Conservation (phyloP, 1,140 invertebrate genomes). For the Euschistus heros region DNA sequence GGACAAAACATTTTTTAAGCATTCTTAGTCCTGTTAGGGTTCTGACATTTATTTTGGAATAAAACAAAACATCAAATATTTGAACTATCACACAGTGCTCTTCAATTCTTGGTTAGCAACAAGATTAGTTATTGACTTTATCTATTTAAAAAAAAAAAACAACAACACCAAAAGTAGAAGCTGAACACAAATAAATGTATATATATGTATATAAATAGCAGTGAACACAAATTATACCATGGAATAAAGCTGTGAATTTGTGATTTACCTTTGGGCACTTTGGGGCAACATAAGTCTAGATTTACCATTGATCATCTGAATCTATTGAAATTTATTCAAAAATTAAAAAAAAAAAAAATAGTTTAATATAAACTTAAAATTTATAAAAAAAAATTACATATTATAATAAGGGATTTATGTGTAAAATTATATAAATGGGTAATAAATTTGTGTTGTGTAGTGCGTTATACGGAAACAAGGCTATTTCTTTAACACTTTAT, state of each 20-base stretch:
- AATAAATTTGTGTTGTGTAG: neutral
- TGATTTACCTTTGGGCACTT: slow-evolving; percentile 15
- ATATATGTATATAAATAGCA: slow-evolving; percentile 4
- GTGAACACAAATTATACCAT: slow-evolving; percentile 1
- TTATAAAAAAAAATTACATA: neutral
- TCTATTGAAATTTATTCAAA: neutral
- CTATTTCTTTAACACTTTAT: too few species aligned
- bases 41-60: too few species aligned
- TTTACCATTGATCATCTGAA: slow-evolving; percentile 12
- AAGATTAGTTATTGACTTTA: neutral
- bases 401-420: neutral
- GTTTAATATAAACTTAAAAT: neutral
- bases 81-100: neutral
- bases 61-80: too few species aligned
- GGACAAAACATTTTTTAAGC: neutral
- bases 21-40: neutral
- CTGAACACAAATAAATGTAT: neutral
- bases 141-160: neutral
- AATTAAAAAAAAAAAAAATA: neutral
- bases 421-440: neutral
- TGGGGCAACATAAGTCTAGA: neutral
- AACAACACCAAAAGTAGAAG: neutral
- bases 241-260: slow-evolving; percentile 8
- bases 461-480: too few species aligned
- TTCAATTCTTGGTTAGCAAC: neutral